phyloP scores from a whole-genome alignment of 2,888 invertebrate species.

The Meliscaeva auricollis region DNA sequence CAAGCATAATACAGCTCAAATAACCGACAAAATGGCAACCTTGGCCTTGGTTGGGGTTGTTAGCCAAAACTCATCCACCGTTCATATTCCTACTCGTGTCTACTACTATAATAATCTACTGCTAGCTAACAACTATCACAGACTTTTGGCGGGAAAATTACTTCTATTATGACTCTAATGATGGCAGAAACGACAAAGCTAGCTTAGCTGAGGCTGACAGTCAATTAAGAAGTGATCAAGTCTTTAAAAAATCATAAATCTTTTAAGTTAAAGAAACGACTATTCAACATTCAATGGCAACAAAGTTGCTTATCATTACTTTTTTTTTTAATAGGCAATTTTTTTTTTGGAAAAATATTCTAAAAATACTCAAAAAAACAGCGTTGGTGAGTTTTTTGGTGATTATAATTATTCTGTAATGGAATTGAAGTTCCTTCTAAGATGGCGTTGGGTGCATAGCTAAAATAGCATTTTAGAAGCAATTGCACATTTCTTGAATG shows the following conservation, averaged over 20 bases:
- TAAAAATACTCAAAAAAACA: too few relatives aligned
- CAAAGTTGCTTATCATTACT: background rate
- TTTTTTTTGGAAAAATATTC: too few relatives aligned
- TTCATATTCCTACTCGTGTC: constrained; percentile 6
- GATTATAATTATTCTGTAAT: too few relatives aligned
- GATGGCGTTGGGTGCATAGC: too few relatives aligned
- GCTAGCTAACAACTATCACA: background rate
- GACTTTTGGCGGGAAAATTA: constrained; percentile 40
- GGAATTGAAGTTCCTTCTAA: too few relatives aligned
- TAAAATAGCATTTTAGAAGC: too few relatives aligned
- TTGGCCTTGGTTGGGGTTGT: constrained; percentile 72
- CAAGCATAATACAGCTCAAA: constrained; percentile 30
- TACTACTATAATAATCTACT: background rate
- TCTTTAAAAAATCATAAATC: constrained; percentile 17
- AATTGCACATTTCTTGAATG: too few relatives aligned
- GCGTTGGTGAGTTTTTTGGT: too few relatives aligned
- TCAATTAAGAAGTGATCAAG: constrained; percentile 37
- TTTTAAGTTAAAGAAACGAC: background rate
- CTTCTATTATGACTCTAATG: background rate
- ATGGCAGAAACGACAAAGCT: background rate
- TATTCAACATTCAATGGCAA: background rate
- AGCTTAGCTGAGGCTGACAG: background rate
- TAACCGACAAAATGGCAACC: constrained; percentile 46
- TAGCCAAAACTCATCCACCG: constrained; percentile 55
- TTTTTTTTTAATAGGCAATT: background rate